phyloP scores from a whole-genome alignment of 2,797 vertebrate genomes.

The Eulemur mongoz region DNA sequence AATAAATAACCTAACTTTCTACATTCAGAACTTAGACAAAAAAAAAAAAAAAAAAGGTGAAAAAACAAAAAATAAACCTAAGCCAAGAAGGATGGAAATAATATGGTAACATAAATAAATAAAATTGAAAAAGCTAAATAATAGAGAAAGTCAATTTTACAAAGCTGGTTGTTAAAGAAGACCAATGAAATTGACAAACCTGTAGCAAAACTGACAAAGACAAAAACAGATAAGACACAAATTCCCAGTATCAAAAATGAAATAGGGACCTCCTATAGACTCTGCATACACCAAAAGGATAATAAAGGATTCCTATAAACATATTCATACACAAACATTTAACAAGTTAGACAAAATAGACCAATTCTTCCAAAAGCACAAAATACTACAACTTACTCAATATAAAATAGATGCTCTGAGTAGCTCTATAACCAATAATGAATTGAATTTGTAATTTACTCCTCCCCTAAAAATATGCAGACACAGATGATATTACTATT shows the following conservation, averaged over 20 bases:
- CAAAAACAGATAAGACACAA: background rate
- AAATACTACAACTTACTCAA: background rate
- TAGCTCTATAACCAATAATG: background rate
- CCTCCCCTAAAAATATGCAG: background rate
- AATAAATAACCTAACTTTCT: background rate
- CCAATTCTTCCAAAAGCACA: background rate
- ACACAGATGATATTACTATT: background rate
- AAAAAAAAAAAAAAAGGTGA: background rate
- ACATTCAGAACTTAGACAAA: background rate
- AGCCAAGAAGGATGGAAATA: background rate
- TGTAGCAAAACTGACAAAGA: background rate
- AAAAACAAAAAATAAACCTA: background rate
- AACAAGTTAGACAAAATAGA: background rate
- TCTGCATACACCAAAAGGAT: background rate
- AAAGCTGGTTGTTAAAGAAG: background rate
- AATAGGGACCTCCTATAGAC: background rate
- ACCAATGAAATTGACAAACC: background rate
- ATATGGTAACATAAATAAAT: background rate
- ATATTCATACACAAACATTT: background rate
- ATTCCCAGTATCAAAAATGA: background rate
- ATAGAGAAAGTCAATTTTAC: background rate
- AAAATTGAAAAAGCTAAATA: background rate
- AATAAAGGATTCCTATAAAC: background rate
- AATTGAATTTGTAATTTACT: background rate
- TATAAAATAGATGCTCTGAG: background rate